Evolutionary conservation across 1,140 invertebrate genomes (phyloP).

Genomic region (Drosophila gunungcola): DNA sequence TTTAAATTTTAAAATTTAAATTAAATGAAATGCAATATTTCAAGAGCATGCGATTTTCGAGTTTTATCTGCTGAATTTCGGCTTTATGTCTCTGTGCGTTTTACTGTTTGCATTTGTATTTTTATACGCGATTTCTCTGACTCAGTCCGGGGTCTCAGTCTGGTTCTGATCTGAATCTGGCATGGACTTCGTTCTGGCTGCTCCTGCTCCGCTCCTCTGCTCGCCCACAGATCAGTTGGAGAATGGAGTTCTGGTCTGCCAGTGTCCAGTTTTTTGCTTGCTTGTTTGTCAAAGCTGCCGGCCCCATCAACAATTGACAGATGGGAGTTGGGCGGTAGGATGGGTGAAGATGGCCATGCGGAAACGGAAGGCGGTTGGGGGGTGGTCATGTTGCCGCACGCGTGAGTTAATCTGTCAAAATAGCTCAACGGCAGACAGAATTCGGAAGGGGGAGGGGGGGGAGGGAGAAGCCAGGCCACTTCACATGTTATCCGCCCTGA

Average conservation of each 20-base stretch:
- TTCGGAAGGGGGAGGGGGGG: neutral
- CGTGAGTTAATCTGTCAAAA: slow-evolving; percentile 82
- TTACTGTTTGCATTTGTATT: slow-evolving; percentile 67
- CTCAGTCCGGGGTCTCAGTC: neutral
- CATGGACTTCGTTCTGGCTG: slow-evolving; percentile 10
- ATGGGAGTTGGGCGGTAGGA: slow-evolving; percentile 21
- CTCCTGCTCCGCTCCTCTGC: slow-evolving; percentile 4
- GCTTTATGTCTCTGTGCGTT: slow-evolving; percentile 12
- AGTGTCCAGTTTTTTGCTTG: slow-evolving; percentile 41
- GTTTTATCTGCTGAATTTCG: neutral
- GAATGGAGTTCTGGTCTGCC: slow-evolving; percentile 25
- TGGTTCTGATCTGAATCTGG: slow-evolving; percentile 26
- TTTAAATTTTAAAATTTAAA: neutral
- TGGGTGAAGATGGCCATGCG: slow-evolving; percentile 12
- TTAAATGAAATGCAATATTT: neutral
- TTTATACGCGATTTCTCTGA: slow-evolving; percentile 62
- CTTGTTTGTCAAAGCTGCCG: slow-evolving; percentile 47
- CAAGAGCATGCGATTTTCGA: slow-evolving; percentile 6
- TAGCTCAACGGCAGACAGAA: slow-evolving; percentile 64
- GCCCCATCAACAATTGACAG: slow-evolving; percentile 54
- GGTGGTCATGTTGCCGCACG: slow-evolving; percentile 59
- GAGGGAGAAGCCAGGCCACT: slow-evolving; percentile 20
- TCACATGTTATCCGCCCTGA: slow-evolving; percentile 50
- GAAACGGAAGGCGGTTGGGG: neutral
- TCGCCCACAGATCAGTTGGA: neutral